Evolutionary conservation across 1,140 invertebrate genomes (phyloP), one percentile per base, ranked within the genome.

Genomic region (Drepana arcuata): DNA sequence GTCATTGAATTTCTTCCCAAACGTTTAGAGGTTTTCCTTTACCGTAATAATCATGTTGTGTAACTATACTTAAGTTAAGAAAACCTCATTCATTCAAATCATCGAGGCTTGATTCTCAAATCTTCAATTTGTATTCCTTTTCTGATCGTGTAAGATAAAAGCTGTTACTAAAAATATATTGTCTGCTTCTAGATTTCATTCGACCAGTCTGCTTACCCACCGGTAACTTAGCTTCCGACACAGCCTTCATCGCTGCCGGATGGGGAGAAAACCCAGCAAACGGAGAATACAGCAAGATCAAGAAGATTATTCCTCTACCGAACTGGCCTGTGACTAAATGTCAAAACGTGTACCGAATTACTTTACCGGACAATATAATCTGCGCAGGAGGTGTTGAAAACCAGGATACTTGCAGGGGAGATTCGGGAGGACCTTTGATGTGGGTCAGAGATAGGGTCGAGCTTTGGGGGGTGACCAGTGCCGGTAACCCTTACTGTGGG

Each of bases 371-470:
- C 0, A 29, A 36, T 5, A 34, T 51, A 0, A 31, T 61, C 9
- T 61, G 58, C 11, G 58, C 53, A 2, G 58, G 50, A 3, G 50
- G 43, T 0, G 25, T 39, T 13, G 31, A 41, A 2, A 36, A 30
- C 2, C 11, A 48, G 5, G 58, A 61, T 6, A 42, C 58, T 7
- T 61, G 58, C 28, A 36, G 43, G 7, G 57, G 57, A 2, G 57
- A 61, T 25, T 56, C 52, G 6, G 57, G 57, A 0, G 57, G 57
- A 1, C 52, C 57, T 5, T 16, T 61, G 6, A 41, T 34, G 5
- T 36, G 45, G 7, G 25, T 52, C 1, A n/a, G 16, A 2, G 30
- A 48, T 9, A 33, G 34, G 7, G 16, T 34, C 7, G 45, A 48
- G 12, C 13, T 48, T 12, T 27, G 28, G 29, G 14, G 45, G 35